phyloP scores from a whole-genome alignment of 2,113 vertebrate genomes.

The Gadus macrocephalus region DNA sequence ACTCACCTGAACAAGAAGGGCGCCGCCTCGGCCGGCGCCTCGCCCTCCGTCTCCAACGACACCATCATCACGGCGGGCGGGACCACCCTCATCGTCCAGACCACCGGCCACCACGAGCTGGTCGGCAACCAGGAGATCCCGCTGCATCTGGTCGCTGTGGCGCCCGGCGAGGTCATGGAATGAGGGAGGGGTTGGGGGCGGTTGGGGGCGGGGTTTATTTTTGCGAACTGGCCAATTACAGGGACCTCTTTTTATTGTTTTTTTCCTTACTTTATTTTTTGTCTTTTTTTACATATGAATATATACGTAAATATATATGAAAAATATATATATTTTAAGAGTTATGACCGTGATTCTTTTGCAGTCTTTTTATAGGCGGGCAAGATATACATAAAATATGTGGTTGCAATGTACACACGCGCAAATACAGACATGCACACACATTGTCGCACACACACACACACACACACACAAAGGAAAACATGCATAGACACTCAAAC shows the following conservation, averaged over 20 bases:
- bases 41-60: conserved; percentile 76
- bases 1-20: conserved; percentile 99
- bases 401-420: conserved; percentile 82
- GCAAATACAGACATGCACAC: conserved; percentile 21
- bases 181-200: conserved; percentile 65
- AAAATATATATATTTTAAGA: conserved; percentile 81
- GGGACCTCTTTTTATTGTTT: conserved; percentile 52
- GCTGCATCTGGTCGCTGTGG: conserved; percentile 98
- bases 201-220: not conserved
- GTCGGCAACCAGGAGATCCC: conserved; percentile 97
- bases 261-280: conserved; percentile 46
- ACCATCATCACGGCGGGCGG: conserved; percentile 92
- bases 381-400: conserved; percentile 87
- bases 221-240: conserved; percentile 67
- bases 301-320: conserved; percentile 80
- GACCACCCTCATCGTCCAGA: conserved; percentile 97
- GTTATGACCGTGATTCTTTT: conserved; percentile 88
- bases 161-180: conserved; percentile 95
- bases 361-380: conserved; percentile 98
- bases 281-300: conserved; percentile 73
- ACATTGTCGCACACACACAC: not conserved
- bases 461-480: conserved; percentile 25
- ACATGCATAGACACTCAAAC: conserved; percentile 54
- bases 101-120: conserved; percentile 88
- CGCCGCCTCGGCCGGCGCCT: conserved; percentile 81